A percentile compares a stretch with the other conserved stretches of the same genome.
Conservation (phyloP, 2,888 invertebrate species). For the Mycalesis mineus region DNA sequence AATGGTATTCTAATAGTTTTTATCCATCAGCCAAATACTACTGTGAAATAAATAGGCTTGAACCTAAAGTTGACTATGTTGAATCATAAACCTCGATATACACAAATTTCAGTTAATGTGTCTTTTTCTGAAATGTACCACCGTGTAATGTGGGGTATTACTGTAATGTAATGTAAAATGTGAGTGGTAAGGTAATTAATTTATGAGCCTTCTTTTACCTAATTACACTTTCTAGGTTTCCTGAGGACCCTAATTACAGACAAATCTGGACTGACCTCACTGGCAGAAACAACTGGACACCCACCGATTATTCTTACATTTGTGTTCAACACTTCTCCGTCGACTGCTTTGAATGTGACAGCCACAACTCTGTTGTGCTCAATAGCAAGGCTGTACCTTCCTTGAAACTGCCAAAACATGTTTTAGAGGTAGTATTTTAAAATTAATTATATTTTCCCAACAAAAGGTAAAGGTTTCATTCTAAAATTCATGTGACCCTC, state of each 20-base stretch:
- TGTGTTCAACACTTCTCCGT: slow-evolving; percentile 71
- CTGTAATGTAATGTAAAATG: too few relatives aligned
- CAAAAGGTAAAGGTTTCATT: too few relatives aligned
- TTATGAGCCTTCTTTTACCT: neutral
- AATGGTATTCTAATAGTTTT: too few relatives aligned
- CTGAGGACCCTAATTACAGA: slow-evolving; percentile 56
- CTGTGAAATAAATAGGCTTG: too few relatives aligned
- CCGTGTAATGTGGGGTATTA: too few relatives aligned
- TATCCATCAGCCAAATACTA: too few relatives aligned
- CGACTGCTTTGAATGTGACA: slow-evolving; percentile 63
- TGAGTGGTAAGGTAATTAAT: too few relatives aligned
- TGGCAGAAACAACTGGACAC: slow-evolving; percentile 69
- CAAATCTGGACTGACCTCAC: slow-evolving; percentile 72
- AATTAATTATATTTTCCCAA: too few relatives aligned
- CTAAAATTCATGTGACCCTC: neutral
- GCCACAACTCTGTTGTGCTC: slow-evolving; percentile 54
- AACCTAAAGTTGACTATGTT: too few relatives aligned
- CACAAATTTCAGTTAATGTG: too few relatives aligned
- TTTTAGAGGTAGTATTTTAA: slow-evolving; percentile 54
- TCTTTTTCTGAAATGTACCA: too few relatives aligned
- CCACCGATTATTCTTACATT: slow-evolving; percentile 69
- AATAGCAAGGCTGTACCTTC: slow-evolving; percentile 65
- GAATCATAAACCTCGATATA: too few relatives aligned
- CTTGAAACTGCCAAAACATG: slow-evolving; percentile 64
- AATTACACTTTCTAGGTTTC: slow-evolving; percentile 46